phyloP scores from a whole-genome alignment of 2,888 invertebrate genomes.

The Adelphocoris suturalis region DNA sequence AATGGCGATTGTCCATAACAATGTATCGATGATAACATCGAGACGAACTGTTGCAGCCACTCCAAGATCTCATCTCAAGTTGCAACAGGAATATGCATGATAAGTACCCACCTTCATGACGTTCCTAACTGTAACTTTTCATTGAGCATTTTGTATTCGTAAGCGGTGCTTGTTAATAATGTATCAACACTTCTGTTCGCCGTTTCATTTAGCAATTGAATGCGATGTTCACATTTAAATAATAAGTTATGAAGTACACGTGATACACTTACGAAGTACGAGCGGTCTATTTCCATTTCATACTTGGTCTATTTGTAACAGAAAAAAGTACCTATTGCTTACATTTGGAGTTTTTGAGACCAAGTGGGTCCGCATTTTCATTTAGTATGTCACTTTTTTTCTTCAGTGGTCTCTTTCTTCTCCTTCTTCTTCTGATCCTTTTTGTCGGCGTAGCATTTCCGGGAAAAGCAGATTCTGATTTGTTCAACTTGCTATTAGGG shows the following conservation, averaged over 20 bases:
- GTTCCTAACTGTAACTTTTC: too few relatives aligned
- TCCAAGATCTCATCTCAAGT: not conserved
- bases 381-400: not conserved
- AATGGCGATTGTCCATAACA: constrained; percentile 4
- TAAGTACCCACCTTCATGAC: too few relatives aligned
- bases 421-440: constrained; percentile 60
- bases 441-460: constrained; percentile 30
- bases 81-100: too few relatives aligned
- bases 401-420: constrained; percentile 64
- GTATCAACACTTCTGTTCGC: too few relatives aligned
- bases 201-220: too few relatives aligned
- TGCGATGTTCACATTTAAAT: too few relatives aligned
- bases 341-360: constrained; percentile 71
- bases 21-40: not conserved
- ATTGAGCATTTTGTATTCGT: too few relatives aligned
- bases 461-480: not conserved
- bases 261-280: too few relatives aligned
- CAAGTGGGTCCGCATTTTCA: constrained; percentile 20
- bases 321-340: not conserved
- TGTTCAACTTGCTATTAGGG: not conserved
- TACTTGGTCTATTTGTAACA: too few relatives aligned
- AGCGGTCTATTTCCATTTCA: too few relatives aligned
- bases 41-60: not conserved
- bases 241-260: too few relatives aligned
- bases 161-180: too few relatives aligned